Conservation (phyloP, 2,113 vertebrate species). For the Neodontobutis hainanensis region DNA sequence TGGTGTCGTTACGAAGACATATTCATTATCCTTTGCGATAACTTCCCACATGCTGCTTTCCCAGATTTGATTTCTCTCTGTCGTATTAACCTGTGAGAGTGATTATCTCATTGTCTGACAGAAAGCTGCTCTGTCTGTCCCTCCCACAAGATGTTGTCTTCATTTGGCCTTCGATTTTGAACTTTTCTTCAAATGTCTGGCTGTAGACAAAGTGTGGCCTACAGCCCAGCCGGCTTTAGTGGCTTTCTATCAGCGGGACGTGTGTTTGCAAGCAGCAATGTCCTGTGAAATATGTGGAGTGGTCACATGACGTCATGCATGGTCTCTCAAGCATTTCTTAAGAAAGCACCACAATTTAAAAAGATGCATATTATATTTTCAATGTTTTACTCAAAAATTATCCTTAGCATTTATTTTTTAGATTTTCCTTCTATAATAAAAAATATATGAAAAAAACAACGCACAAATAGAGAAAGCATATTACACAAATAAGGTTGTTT, state of each 20-base stretch:
- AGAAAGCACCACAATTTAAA: neutral
- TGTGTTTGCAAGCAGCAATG: slow-evolving; percentile 37
- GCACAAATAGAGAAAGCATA: neutral
- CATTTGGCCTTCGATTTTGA: slow-evolving; percentile 35
- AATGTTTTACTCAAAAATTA: slow-evolving; percentile 3
- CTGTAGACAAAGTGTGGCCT: no score
- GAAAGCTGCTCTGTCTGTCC: slow-evolving; percentile 38
- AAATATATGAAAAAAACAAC: neutral
- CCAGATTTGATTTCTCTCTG: slow-evolving; percentile 34
- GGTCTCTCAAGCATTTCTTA: slow-evolving; percentile 5
- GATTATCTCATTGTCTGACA: slow-evolving; percentile 66
- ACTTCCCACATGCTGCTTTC: slow-evolving; percentile 23
- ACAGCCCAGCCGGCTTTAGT: slow-evolving; percentile 36
- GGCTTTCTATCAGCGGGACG: slow-evolving; percentile 51
- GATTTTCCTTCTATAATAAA: neutral
- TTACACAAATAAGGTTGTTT: no score
- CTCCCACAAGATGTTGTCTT: slow-evolving; percentile 49
- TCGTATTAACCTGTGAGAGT: slow-evolving; percentile 23
- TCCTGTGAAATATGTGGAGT: no score
- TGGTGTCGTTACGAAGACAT: slow-evolving; percentile 27
- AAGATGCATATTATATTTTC: neutral
- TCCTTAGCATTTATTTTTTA: neutral
- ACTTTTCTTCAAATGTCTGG: slow-evolving; percentile 27
- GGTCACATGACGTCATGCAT: slow-evolving; percentile 9
- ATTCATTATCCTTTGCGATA: slow-evolving; percentile 53